These are phyloP conservation scores for Cenopis cana DNA, from an alignment of 2,888 invertebrate species.

Conservation along the genomic window DNA sequence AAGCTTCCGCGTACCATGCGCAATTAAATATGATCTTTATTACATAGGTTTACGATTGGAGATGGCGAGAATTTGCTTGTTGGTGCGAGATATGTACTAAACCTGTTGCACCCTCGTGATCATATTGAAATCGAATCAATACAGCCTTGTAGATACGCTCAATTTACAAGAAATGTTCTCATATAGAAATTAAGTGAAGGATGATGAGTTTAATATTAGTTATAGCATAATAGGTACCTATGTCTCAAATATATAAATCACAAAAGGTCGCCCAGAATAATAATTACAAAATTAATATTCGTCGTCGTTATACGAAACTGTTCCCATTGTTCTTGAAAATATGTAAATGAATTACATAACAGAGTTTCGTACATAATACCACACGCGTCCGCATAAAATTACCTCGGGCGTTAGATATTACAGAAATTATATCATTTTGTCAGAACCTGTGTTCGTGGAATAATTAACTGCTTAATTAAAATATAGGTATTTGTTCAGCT, in stretches of 20 bases:
- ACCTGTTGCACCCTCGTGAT: constrained; percentile 50
- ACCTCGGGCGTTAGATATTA: constrained; percentile 26
- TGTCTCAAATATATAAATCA: background rate
- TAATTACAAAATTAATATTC: constrained; percentile 14
- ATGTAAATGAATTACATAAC: constrained; percentile 35
- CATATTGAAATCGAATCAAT: constrained; percentile 54
- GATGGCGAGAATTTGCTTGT: constrained; percentile 2
- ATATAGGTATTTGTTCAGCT: constrained; percentile 28
- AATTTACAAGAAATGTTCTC: constrained; percentile 1
- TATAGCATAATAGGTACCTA: background rate
- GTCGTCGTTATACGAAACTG: constrained; percentile 17
- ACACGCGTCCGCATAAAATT: constrained; percentile 28
- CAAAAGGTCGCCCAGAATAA: background rate
- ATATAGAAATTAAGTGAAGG: too few relatives aligned
- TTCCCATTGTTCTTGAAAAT: constrained; percentile 35
- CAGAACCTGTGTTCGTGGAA: constrained; percentile 25
- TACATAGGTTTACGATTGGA: constrained; percentile 49
- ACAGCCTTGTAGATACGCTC: constrained; percentile 38
- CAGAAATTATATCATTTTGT: constrained; percentile 39
- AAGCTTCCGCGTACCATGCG: constrained; percentile 52
- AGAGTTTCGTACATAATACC: constrained; percentile 24
- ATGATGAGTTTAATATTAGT: background rate
- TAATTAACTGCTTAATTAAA: constrained; percentile 34
- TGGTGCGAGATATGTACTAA: constrained; percentile 18
- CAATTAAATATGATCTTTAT: constrained; percentile 62